Conservation (phyloP, 1,140 invertebrate species). For the Drosophila sp. region DNA sequence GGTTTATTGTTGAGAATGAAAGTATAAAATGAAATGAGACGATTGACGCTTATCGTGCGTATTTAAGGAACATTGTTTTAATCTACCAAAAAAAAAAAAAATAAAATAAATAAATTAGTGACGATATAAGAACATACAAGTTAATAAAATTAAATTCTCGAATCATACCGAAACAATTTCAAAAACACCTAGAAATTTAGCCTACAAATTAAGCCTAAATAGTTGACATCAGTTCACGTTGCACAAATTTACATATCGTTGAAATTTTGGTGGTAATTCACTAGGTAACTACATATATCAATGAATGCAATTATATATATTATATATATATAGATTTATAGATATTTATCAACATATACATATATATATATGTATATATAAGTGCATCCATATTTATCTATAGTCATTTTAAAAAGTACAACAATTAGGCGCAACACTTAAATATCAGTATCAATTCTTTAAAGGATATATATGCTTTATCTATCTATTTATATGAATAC, state of each 20-base stretch:
- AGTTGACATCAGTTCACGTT: slow-evolving; percentile 42
- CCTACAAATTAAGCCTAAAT: slow-evolving; percentile 43
- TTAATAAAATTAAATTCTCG: slow-evolving; percentile 37
- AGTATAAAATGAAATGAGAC: slow-evolving; percentile 45
- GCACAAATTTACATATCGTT: slow-evolving; percentile 27
- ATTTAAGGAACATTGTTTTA: slow-evolving; percentile 70
- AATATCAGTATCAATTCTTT: slow-evolving; percentile 73
- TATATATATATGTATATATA: slow-evolving; percentile 11
- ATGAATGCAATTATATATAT: not conserved
- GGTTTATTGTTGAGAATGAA: slow-evolving; percentile 48
- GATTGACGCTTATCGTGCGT: slow-evolving; percentile 32
- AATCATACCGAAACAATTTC: slow-evolving; percentile 49
- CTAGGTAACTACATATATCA: not conserved
- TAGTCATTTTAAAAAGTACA: slow-evolving; percentile 29
- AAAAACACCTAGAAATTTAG: slow-evolving; percentile 45
- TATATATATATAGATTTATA: slow-evolving; percentile 3
- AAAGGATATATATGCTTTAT: slow-evolving; percentile 42
- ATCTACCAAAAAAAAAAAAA: slow-evolving; percentile 41
- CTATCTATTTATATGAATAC: slow-evolving; percentile 19
- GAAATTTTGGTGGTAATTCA: not conserved
- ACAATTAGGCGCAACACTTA: slow-evolving; percentile 55
- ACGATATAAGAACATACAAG: slow-evolving; percentile 43
- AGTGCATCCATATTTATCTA: not conserved
- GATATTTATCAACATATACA: slow-evolving; percentile 13
- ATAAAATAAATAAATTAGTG: slow-evolving; percentile 28